Base-by-base conservation (phyloP, 2,888 invertebrate genomes). In the Habroteleia sp. region DNA sequence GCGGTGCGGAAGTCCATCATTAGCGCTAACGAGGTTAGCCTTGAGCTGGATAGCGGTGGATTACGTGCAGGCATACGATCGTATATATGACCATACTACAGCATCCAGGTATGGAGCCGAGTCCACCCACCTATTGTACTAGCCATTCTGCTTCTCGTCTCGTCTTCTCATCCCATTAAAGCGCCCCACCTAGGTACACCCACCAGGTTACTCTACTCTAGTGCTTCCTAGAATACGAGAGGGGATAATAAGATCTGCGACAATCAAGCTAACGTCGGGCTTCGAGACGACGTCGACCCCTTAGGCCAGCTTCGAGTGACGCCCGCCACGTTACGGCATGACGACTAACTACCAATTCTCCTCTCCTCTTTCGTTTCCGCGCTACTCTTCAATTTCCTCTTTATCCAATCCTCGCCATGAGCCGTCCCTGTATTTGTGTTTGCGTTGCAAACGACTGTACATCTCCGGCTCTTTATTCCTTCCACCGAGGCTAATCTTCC, bases 231-330 rank as follows among this genome's bases (percentile, higher is more conserved):
- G 77, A 79, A 76, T 81, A 78, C 80, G 78, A 80, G 83, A 66
- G 82, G 86, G 85, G 86, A 85, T 86, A 86, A 86, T 86, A 86
- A 86, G 86, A 86, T 86, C 86, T 85, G 80, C 84, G 85, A 86
- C 86, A 86, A 86, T 86, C 86, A 86, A 85, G 84, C 80, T 77
- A 54, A 56, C 65, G 77, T 52, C 71, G 76, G 72, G 75, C 66
- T 76, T 48, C 69, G 77, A 75, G 77, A 79, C 78, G 76, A 79
- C 78, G 80, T 68, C 77, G 74, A 82, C 79, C 82, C 83, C 84
- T 81, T 74, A 79, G 81, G 81, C 82, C 80, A 84, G 80, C 74
- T 68, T 78, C 79, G 80, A 69, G 81, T 84, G 82, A 83, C 83
- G 82, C 84, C 81, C 83, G 85, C 81, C 85, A 84, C 85, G 83